A percentile compares a stretch with the other conserved stretches of the same genome.
These are phyloP conservation scores for Helicoverpa armigera DNA, from an alignment of 1,140 invertebrate genomes.

Conservation along the genomic window DNA sequence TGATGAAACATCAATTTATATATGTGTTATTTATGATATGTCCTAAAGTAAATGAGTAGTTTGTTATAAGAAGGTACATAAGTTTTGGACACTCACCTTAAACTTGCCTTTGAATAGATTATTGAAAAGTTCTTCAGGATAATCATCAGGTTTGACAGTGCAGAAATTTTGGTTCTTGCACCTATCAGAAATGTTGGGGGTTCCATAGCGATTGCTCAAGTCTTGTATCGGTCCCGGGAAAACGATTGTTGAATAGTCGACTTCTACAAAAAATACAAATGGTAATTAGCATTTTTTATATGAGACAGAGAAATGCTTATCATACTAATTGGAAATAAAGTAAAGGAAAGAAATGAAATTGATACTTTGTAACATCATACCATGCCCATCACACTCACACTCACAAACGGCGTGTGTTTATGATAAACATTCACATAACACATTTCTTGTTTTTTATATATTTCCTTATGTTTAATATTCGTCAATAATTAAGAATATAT, in stretches of 20 bases:
- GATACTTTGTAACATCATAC: too few relatives aligned
- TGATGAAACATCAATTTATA: not conserved
- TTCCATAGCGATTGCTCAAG: slow-evolving; percentile 43
- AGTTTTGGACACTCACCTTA: slow-evolving; percentile 62
- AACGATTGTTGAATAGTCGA: slow-evolving; percentile 33
- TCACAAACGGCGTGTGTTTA: too few relatives aligned
- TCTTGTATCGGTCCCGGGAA: slow-evolving; percentile 58
- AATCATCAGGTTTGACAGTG: slow-evolving; percentile 69
- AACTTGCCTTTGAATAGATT: slow-evolving; percentile 66
- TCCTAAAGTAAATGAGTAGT: not conserved
- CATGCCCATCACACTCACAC: too few relatives aligned
- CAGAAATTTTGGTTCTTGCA: slow-evolving; percentile 72
- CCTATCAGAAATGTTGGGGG: slow-evolving; percentile 56
- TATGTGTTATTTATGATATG: not conserved
- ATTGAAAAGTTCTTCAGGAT: slow-evolving; percentile 71
- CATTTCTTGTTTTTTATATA: too few relatives aligned
- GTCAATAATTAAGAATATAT: too few relatives aligned
- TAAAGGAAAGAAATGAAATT: too few relatives aligned
- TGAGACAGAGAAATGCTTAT: not conserved
- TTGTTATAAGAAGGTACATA: too few relatives aligned
- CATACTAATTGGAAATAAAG: too few relatives aligned
- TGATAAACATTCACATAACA: too few relatives aligned
- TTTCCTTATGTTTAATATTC: too few relatives aligned
- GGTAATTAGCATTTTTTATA: not conserved
- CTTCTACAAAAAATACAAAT: not conserved